phyloP scores from a whole-genome alignment of 2,888 invertebrate genomes.

The Hybos culiciformis region DNA sequence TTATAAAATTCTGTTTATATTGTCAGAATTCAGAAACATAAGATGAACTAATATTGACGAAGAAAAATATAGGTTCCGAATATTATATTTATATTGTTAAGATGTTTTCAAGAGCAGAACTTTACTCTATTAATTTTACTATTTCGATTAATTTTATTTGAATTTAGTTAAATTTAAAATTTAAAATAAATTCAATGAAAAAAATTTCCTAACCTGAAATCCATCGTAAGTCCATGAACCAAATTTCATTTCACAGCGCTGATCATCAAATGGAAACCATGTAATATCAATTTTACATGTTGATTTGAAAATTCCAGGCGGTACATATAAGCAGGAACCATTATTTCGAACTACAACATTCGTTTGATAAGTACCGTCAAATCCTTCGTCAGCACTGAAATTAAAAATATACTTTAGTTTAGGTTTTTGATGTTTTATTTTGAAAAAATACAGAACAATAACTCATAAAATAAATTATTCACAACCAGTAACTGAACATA shows the following conservation, averaged over 20 bases:
- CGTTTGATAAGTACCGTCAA: slow-evolving; percentile 96
- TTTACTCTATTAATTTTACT: background rate
- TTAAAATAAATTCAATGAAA: background rate
- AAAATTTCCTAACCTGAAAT: slow-evolving; percentile 53
- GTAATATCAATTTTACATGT: slow-evolving; percentile 98
- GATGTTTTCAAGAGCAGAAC: background rate
- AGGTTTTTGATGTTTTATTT: too few relatives aligned
- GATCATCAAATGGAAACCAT: slow-evolving; percentile 99
- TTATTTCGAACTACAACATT: slow-evolving; percentile 94
- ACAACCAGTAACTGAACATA: too few relatives aligned
- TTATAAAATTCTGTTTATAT: too few relatives aligned
- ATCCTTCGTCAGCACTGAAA: slow-evolving; percentile 92
- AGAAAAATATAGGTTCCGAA: too few relatives aligned
- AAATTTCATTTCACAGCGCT: slow-evolving; percentile 96
- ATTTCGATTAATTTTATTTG: background rate
- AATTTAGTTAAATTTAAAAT: background rate
- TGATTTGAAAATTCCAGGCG: slow-evolving; percentile 96
- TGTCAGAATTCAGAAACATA: too few relatives aligned
- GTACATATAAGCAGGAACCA: slow-evolving; percentile 91
- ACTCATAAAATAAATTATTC: too few relatives aligned
- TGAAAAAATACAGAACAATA: too few relatives aligned
- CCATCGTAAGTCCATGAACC: slow-evolving; percentile 99
- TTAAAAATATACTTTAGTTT: slow-evolving; percentile 6
- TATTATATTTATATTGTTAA: background rate
- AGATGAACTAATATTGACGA: too few relatives aligned